Percentiles rank a stretch among this genome's conserved stretches.
These are phyloP conservation scores for Coenonympha glycerion DNA, from an alignment of 2,888 invertebrate genomes.

Conservation along the genomic window DNA sequence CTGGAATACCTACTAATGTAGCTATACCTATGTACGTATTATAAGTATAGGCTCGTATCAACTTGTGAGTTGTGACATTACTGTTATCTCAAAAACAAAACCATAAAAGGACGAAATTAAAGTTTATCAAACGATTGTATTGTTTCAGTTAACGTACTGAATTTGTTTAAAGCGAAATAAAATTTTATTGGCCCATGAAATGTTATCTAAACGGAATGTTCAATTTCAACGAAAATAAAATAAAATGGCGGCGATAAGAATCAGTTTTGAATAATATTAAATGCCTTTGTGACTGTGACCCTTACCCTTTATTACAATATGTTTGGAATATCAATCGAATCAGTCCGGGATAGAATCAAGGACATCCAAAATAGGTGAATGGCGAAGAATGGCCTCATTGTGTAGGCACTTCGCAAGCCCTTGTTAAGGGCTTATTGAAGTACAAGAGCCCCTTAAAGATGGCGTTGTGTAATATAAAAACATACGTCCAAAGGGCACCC, in stretches of 20 bases:
- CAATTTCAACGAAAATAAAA: conserved; percentile 50
- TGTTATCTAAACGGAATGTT: conserved; percentile 50
- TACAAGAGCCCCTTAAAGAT: conserved; percentile 52
- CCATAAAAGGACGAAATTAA: conserved; percentile 17
- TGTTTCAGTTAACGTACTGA: conserved; percentile 13
- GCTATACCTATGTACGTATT: too few relatives aligned
- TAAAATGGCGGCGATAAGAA: conserved; percentile 48
- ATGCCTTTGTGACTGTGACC: conserved; percentile 53
- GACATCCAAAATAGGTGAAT: conserved; percentile 63
- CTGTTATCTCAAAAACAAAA: neutral
- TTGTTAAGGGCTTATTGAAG: conserved; percentile 70
- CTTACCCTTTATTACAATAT: conserved; percentile 42
- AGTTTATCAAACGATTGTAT: conserved; percentile 16
- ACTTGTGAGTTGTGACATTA: neutral
- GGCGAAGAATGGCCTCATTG: conserved; percentile 56
- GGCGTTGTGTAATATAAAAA: conserved; percentile 52
- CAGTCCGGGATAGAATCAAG: conserved; percentile 48
- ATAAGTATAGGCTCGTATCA: too few relatives aligned
- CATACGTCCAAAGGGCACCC: conserved; percentile 53
- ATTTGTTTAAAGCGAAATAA: conserved; percentile 35
- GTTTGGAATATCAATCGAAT: conserved; percentile 28
- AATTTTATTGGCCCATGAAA: conserved; percentile 51
- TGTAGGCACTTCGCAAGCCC: conserved; percentile 53
- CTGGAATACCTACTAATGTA: too few relatives aligned
- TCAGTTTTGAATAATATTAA: conserved; percentile 52